phyloP scores from a whole-genome alignment of 2,113 vertebrate species.

The Arenaria interpres region DNA sequence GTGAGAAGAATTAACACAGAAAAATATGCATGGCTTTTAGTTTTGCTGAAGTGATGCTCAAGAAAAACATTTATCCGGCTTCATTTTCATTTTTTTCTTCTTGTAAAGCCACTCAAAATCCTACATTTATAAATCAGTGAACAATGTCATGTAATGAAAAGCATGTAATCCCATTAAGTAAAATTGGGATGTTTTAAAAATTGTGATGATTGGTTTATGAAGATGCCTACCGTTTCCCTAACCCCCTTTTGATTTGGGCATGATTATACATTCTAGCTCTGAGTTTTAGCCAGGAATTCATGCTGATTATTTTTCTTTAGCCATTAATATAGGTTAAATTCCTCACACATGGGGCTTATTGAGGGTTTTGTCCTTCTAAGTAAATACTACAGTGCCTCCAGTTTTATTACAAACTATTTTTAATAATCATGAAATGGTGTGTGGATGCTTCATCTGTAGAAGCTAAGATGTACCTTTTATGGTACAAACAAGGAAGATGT shows the following conservation, averaged over 20 bases:
- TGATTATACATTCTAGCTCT: not conserved
- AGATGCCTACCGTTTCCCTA: not conserved
- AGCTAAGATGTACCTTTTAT: not conserved
- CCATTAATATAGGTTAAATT: not conserved
- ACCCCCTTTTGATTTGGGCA: not conserved
- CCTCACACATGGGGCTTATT: not conserved
- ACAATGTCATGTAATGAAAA: not conserved
- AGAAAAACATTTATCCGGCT: not conserved
- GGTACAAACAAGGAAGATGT: not conserved
- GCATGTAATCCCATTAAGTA: not conserved
- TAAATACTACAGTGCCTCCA: not conserved
- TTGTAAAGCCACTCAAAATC: not conserved
- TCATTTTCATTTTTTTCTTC: not conserved
- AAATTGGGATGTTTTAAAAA: not conserved
- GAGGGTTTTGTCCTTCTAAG: not conserved
- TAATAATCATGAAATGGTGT: not conserved
- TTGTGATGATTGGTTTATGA: not conserved
- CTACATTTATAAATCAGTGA: not conserved
- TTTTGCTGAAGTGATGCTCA: not conserved
- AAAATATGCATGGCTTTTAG: rapidly evolving
- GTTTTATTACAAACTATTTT: not conserved
- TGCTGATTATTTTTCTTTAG: not conserved
- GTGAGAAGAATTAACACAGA: not conserved
- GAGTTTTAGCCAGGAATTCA: not conserved
- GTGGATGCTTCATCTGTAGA: not conserved